Percentiles rank a stretch among this genome's conserved stretches.
Conservation (phyloP, 2,888 invertebrate species). For the Eustalomyia histrio region DNA sequence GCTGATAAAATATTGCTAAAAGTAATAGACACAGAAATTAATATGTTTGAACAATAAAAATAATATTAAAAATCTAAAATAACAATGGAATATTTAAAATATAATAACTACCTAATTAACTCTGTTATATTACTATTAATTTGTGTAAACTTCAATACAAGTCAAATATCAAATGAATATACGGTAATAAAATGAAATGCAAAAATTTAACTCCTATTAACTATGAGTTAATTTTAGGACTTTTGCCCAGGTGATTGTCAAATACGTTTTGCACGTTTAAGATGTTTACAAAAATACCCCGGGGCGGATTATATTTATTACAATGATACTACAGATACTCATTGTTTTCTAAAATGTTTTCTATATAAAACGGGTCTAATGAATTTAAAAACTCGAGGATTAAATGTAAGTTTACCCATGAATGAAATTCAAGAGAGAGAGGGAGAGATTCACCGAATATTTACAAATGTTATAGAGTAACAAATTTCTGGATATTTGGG, state of each 20-base stretch:
- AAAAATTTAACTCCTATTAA: not conserved
- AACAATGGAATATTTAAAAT: not conserved
- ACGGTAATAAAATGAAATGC: slow-evolving; percentile 13
- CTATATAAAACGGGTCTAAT: slow-evolving; percentile 71
- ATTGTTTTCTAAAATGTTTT: slow-evolving; percentile 72
- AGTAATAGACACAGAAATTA: not conserved
- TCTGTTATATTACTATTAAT: not conserved
- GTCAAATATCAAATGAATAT: not conserved
- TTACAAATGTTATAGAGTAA: slow-evolving; percentile 17
- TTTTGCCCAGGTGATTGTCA: slow-evolving; percentile 28
- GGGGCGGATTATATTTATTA: slow-evolving; percentile 63
- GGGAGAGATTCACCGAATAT: not conserved
- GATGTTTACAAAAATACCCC: slow-evolving; percentile 67
- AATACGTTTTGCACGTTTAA: slow-evolving; percentile 65
- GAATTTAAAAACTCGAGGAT: slow-evolving; percentile 67
- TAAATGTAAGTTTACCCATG: slow-evolving; percentile 67
- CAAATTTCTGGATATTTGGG: slow-evolving; percentile 49
- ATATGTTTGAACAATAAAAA: not conserved
- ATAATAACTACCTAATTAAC: not conserved
- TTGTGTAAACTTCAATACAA: not conserved
- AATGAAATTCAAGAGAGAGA: not conserved
- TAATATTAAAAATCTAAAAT: not conserved
- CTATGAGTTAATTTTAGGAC: not conserved
- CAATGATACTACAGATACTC: slow-evolving; percentile 69
- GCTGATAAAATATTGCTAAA: not conserved